Percentiles rank a stretch among this genome's conserved stretches.
These are phyloP conservation scores for Pseudomyrmex cubaensis DNA, from an alignment of 1,140 invertebrate genomes.

Conservation along the genomic window DNA sequence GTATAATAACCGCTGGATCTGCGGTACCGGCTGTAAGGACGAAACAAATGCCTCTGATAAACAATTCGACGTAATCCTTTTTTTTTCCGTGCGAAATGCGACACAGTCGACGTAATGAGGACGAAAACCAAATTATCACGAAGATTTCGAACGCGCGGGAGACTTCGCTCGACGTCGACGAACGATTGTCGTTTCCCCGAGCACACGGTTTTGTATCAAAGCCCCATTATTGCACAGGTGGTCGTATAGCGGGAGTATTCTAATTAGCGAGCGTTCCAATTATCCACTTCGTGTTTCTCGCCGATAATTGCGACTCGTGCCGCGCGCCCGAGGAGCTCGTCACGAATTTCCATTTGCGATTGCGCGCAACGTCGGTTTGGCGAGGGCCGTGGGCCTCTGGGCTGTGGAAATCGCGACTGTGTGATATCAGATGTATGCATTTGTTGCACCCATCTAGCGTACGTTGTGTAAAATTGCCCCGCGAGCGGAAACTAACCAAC, in stretches of 20 bases:
- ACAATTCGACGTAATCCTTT: too few species aligned
- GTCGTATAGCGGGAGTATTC: constrained; percentile 68
- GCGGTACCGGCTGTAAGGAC: neutral
- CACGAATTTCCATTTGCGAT: constrained; percentile 67
- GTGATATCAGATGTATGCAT: constrained; percentile 56
- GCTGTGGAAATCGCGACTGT: constrained; percentile 45
- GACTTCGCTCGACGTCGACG: neutral
- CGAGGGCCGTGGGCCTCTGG: constrained; percentile 6
- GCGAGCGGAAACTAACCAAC: neutral
- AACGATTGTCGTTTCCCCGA: constrained; percentile 39
- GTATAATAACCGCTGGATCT: neutral
- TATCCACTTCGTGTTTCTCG: constrained; percentile 71
- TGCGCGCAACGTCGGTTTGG: constrained; percentile 54
- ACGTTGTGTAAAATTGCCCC: constrained; percentile 37
- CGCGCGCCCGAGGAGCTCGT: constrained; percentile 56
- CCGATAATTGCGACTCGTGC: constrained; percentile 72
- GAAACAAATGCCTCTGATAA: neutral
- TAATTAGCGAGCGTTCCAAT: constrained; percentile 76
- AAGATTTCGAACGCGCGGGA: constrained; percentile 10
- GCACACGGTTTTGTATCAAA: constrained; percentile 58
- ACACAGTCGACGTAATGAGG: neutral
- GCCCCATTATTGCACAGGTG: constrained; percentile 63
- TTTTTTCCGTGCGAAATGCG: neutral
- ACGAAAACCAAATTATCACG: constrained; percentile 29
- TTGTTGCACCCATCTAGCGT: neutral